Percentiles rank a stretch among this genome's conserved stretches.
phyloP scores from a whole-genome alignment of 2,113 vertebrate species.

The Nicator chloris region DNA sequence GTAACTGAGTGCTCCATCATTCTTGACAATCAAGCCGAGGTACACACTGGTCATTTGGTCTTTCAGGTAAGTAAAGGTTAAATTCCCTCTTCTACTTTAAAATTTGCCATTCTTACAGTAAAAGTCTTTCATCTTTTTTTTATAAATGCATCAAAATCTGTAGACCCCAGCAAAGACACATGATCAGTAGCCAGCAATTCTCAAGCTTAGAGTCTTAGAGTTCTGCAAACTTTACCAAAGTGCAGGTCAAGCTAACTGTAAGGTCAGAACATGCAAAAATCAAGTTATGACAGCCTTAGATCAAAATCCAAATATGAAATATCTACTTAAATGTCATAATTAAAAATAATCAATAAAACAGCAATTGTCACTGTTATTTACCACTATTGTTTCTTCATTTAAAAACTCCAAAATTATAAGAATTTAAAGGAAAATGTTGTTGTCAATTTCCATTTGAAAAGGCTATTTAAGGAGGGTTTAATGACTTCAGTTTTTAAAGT shows the following conservation, averaged over 20 bases:
- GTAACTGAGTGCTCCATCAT: not conserved
- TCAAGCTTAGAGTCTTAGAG: not conserved
- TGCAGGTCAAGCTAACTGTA: not conserved
- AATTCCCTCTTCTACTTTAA: not conserved
- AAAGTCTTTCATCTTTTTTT: not conserved
- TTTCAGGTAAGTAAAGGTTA: not conserved
- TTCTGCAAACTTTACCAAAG: not conserved
- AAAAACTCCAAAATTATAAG: not conserved
- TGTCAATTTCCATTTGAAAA: conserved; percentile 27
- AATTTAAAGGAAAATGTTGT: not conserved
- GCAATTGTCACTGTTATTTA: not conserved
- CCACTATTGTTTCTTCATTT: not conserved
- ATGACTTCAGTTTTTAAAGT: conserved; percentile 28
- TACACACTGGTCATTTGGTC: not conserved
- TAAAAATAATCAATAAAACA: not conserved
- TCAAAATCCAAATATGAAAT: not conserved
- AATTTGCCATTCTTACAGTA: not conserved
- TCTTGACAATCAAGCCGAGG: not conserved
- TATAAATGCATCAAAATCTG: not conserved
- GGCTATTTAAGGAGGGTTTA: conserved; percentile 2
- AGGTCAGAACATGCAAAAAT: not conserved
- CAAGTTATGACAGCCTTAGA: not conserved
- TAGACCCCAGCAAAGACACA: not conserved
- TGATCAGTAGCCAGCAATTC: not conserved
- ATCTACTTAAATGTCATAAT: not conserved